Conservation (phyloP, 1,140 invertebrate genomes). For the Forficula auricularia region DNA sequence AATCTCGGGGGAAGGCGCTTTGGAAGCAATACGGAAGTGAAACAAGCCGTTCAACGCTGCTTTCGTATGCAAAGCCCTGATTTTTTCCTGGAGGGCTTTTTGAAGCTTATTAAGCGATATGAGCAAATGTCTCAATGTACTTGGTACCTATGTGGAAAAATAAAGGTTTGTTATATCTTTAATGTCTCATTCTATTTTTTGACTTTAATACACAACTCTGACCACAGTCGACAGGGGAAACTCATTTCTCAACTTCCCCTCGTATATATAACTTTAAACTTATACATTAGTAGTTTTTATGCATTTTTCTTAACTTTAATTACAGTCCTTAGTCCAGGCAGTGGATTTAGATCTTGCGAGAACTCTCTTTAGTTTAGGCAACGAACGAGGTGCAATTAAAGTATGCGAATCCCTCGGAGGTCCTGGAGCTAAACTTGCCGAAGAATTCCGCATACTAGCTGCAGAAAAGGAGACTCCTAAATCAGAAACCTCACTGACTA, state of each 20-base stretch:
- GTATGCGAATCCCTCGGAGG: slow-evolving; percentile 23
- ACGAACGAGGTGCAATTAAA: slow-evolving; percentile 17
- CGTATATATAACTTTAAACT: too few relatives aligned
- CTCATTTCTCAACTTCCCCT: too few relatives aligned
- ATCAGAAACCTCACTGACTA: too few relatives aligned
- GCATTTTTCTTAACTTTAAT: slow-evolving; percentile 3
- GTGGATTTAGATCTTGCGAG: slow-evolving; percentile 9
- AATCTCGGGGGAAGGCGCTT: too few relatives aligned
- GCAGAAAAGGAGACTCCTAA: slow-evolving; percentile 4
- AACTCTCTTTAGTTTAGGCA: slow-evolving; percentile 9
- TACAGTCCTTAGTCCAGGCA: slow-evolving; percentile 10
- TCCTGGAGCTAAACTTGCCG: slow-evolving; percentile 22
- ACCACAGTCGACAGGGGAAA: slow-evolving; percentile 1
- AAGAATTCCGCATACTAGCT: slow-evolving; percentile 23
- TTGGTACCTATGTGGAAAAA: too few relatives aligned
- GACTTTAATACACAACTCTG: not conserved
- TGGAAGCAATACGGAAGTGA: too few relatives aligned
- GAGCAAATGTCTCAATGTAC: too few relatives aligned
- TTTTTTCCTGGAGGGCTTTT: too few relatives aligned
- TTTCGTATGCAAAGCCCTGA: too few relatives aligned
- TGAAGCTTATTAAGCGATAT: too few relatives aligned
- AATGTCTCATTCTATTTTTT: slow-evolving; percentile 5
- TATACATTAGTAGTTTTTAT: slow-evolving; percentile 12
- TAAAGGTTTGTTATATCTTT: too few relatives aligned
- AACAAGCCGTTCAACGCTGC: too few relatives aligned